Conservation (phyloP, 2,797 vertebrate genomes). For the Sebastes ruberrimus region DNA sequence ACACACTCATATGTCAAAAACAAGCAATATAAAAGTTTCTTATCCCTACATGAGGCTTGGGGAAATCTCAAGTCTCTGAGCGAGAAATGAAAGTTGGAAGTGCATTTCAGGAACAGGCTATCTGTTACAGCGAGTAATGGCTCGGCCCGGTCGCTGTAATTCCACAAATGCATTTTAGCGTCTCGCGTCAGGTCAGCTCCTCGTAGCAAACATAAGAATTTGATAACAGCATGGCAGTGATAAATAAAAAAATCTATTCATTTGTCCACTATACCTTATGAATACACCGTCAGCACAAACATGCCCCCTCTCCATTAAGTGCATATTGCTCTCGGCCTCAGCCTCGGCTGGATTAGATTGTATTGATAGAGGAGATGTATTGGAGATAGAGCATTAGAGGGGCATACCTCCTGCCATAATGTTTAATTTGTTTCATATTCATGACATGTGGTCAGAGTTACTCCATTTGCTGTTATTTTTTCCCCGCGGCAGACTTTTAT, state of each 20-base stretch:
- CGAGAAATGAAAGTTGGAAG: constrained; percentile 60
- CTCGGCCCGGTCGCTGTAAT: constrained; percentile 52
- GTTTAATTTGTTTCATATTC: constrained; percentile 73
- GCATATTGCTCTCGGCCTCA: constrained; percentile 63
- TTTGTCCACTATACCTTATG: constrained; percentile 57
- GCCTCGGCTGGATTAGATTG: constrained; percentile 71
- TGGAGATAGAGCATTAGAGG: constrained; percentile 75
- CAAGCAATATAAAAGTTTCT: constrained; percentile 61
- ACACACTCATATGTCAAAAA: constrained; percentile 67
- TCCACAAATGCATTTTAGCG: constrained; percentile 69
- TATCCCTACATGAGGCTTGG: constrained; percentile 55
- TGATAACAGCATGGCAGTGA: constrained; percentile 74
- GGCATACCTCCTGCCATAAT: constrained; percentile 64
- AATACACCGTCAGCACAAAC: constrained; percentile 54
- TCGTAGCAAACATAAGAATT: constrained; percentile 66
- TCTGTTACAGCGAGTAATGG: constrained; percentile 61
- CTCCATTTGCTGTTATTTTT: constrained; percentile 62
- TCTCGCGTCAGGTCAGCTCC: constrained; percentile 53
- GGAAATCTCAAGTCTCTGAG: constrained; percentile 57
- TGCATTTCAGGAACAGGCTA: constrained; percentile 61
- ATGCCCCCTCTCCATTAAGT: constrained; percentile 47
- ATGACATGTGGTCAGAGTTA: constrained; percentile 78
- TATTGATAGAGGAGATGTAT: constrained; percentile 75
- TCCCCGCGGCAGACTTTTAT: constrained; percentile 40
- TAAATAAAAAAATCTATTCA: constrained; percentile 68